Evolutionary conservation across 2,113 vertebrate species (phyloP).

Genomic region (Gorsachius goisagi): DNA sequence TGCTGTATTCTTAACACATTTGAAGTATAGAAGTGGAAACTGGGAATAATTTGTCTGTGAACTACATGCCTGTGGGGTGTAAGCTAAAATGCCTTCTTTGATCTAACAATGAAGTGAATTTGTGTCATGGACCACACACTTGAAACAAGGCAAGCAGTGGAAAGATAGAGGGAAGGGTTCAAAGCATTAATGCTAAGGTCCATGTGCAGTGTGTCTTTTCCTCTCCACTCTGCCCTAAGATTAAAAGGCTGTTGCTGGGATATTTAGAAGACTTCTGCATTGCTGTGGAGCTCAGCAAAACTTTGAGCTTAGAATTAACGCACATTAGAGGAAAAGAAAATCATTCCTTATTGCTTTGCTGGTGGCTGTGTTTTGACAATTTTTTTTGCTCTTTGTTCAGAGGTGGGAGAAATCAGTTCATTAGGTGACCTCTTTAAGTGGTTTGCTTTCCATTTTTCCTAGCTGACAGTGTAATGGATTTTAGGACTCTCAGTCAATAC

Average conservation of each 20-base stretch:
- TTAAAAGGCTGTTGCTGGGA: not conserved
- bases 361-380: not conserved
- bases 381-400: not conserved
- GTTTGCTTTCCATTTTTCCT: not conserved
- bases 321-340: not conserved
- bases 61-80: conserved; percentile 33
- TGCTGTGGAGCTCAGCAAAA: not conserved
- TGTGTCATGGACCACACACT: conserved; percentile 52
- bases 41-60: conserved; percentile 58
- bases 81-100: conserved; percentile 49
- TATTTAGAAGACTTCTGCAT: not conserved
- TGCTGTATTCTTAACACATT: conserved; percentile 17
- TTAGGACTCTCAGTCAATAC: not conserved
- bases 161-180: not conserved
- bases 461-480: not conserved
- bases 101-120: conserved; percentile 42
- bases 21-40: conserved; percentile 40
- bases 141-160: not conserved
- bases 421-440: not conserved
- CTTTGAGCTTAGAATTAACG: not conserved
- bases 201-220: not conserved
- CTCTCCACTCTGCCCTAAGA: not conserved
- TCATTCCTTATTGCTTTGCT: not conserved
- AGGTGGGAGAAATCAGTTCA: not conserved
- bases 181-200: not conserved